Evolutionary conservation across 2,797 vertebrate species (phyloP), one percentile per base, ranked within the genome.

Genomic region (Megaceryle alcyon): DNA sequence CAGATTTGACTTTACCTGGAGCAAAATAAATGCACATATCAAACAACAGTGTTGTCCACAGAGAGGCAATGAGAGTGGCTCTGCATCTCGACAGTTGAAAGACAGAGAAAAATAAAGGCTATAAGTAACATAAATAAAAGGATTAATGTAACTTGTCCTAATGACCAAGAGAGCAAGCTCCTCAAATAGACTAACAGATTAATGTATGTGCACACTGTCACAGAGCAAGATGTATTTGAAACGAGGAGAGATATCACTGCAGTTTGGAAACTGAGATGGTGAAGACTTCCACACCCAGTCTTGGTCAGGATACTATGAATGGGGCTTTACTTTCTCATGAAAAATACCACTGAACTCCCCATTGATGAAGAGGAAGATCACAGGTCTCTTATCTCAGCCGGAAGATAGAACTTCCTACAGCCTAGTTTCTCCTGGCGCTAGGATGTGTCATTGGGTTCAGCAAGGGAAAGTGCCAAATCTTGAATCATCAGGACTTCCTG

Each of bases 401-500:
- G 72, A 88, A 71, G 68, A 87, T 1, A 90, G 35, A 18, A 82
- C 65, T 85, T 88, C 78, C 92, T 83, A 56, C 39, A 78, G 20
- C 43, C 19, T 63, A 48, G n/a, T 65, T 91, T 78, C 76, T 89
- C 26, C 82, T 63, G 57, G 54, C 63, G 35, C 53, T 28, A 41
- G n/a, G 23, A 91, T 37, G 70, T 92, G 73, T 35, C 88, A 65
- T 65, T 82, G 33, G 16, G 71, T 94, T 94, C 86, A 89, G 51
- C 44, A 71, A 35, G 70, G 29, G 80, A 95, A 96, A 81, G 66
- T 86, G 95, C 83, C 92, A 96, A 94, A 65, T 76, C 83, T 82
- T 96, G 92, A 96, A 88, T 96, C 95, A 97, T 70, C 82, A 88
- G 59, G 35, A 90, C 82, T 89, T 88, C 76, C 94, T 90, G 82